Evolutionary conservation across 1,140 invertebrate species (phyloP).

Genomic region (Monomorium pharaonis): DNA sequence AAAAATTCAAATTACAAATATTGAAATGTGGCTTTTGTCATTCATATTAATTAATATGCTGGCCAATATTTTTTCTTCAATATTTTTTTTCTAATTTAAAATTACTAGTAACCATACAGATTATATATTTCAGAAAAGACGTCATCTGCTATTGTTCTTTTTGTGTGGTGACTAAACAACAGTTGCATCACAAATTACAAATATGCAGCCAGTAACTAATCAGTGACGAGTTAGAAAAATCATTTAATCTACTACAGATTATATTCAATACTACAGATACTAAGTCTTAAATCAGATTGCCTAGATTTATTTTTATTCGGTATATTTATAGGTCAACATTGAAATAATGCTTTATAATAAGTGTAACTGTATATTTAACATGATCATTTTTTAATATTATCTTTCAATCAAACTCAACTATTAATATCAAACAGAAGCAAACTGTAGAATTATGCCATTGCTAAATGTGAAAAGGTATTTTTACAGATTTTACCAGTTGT

Average conservation of each 20-base stretch:
- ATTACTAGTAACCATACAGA: no score
- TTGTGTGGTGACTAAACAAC: no score
- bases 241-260: no score
- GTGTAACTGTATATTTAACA: not conserved
- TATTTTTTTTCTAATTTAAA: no score
- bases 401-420: not conserved
- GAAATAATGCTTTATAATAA: constrained; percentile 9
- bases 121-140: no score
- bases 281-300: no score
- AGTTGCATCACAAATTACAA: no score
- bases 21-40: not conserved
- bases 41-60: not conserved
- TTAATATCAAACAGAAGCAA: not conserved
- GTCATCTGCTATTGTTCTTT: no score
- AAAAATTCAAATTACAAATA: not conserved
- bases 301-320: no score
- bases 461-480: not conserved
- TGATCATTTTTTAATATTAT: not conserved
- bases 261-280: no score
- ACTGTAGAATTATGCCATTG: not conserved
- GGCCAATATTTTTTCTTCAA: not conserved
- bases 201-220: no score
- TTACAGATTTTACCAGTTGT: not conserved
- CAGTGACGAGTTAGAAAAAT: no score
- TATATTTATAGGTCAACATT: not conserved